phyloP scores from a whole-genome alignment of 2,113 vertebrate species.

The Oreamnos americanus region DNA sequence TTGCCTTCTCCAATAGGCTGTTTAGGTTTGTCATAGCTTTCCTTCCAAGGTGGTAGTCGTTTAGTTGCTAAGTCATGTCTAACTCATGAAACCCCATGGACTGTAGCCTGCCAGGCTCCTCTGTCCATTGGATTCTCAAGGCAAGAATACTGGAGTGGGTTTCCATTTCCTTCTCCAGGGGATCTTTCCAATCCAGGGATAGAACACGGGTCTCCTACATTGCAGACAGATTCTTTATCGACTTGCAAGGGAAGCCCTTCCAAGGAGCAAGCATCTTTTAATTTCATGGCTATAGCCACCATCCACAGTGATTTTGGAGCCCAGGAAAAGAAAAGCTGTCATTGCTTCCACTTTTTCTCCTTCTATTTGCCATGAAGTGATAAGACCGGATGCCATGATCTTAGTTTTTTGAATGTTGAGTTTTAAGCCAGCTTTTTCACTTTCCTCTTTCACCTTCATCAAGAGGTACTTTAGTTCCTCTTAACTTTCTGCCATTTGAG shows the following conservation, averaged over 20 bases:
- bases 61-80: neutral
- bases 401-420: neutral
- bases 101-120: neutral
- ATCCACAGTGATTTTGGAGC: neutral
- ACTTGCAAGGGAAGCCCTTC: neutral
- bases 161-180: neutral
- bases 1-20: neutral
- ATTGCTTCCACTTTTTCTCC: neutral
- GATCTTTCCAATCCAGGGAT: neutral
- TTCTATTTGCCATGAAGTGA: neutral
- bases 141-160: neutral
- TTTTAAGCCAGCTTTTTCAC: neutral
- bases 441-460: neutral
- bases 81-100: neutral
- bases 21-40: neutral
- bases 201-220: rapidly evolving
- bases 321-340: neutral
- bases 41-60: neutral
- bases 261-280: neutral
- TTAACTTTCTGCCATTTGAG: neutral
- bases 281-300: neutral
- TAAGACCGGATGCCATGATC: neutral
- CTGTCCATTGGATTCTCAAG: neutral
- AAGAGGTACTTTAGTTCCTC: neutral
- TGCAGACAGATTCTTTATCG: neutral